Percentiles rank a stretch among this genome's conserved stretches.
Evolutionary conservation across 2,888 invertebrate genomes (phyloP).

Genomic region (Orchesella flavescens): DNA sequence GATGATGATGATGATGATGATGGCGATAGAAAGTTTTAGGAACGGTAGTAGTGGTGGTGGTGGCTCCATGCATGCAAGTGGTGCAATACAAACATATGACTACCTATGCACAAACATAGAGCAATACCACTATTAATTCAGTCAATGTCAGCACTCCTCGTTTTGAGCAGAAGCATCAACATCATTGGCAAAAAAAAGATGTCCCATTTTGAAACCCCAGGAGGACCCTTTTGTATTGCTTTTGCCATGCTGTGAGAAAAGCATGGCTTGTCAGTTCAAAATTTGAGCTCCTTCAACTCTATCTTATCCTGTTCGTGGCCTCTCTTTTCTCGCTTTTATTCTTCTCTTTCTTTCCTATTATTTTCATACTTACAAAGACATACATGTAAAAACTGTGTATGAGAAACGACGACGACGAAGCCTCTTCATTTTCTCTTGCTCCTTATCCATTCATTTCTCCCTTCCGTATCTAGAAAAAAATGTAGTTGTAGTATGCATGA

Average conservation of each 20-base stretch:
- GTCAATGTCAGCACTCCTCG: conserved; percentile 46
- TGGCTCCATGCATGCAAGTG: too few species aligned
- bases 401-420: conserved; percentile 37
- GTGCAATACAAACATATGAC: not conserved
- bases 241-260: not conserved
- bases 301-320: not conserved
- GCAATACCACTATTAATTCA: conserved; percentile 48
- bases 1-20: conserved; percentile 17
- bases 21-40: conserved; percentile 9
- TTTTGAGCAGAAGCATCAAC: not conserved
- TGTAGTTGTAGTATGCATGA: conserved; percentile 27
- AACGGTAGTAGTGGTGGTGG: not conserved
- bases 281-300: too few species aligned
- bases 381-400: not conserved
- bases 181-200: conserved; percentile 38
- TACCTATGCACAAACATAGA: conserved; percentile 4
- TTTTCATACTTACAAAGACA: too few species aligned
- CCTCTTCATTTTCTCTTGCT: conserved; percentile 39
- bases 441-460: conserved; percentile 14
- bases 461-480: not conserved
- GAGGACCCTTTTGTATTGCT: conserved; percentile 36
- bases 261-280: too few species aligned
- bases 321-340: not conserved
- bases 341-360: not conserved
- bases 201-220: conserved; percentile 49